Evolutionary conservation across 2,888 invertebrate species (phyloP), one percentile per base, ranked within the genome.

Genomic region (Chesias legatella): DNA sequence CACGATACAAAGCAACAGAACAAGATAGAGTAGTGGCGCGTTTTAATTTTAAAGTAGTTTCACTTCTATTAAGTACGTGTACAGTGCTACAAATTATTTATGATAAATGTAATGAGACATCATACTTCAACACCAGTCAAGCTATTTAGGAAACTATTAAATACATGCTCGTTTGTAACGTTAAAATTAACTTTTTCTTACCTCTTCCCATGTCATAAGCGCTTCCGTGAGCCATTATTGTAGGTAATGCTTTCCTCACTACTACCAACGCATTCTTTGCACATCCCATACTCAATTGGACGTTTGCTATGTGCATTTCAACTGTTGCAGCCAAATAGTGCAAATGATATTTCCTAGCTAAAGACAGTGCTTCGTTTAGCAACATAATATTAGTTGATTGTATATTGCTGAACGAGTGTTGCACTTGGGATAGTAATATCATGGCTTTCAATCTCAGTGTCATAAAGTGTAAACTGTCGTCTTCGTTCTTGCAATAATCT

Each of bases 181-280:
- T n/a, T n/a, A 17, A 17, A 17, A 17, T 3, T 17, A 17, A n/a
- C n/a, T n/a, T 17, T 17, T 17, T 2, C 13, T 56, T 65, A 88
- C 89, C 93, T 79, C 94, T 91, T 1, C 94, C 96, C 63, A 93
- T 91, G 71, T 97, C 96, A 59, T 93, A 95, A 10, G 92, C 88
- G 8, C 94, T 94, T 1, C 96, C 96, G 65, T 96, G 94, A 0
- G 95, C 92, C 70, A 96, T 90, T 31, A 96, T 90, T 20, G 90
- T 89, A 5, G 93, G 90, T 60, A 95, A 89, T 38, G 93, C 91
- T 72, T 91, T 90, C 52, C 94, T 92, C 0, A 94, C 89, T 7
- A 94, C 83, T 48, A 89, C 85, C 39, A 95, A 74, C 0, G 96
- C 95, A 71, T 95, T 95, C 47, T 91, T 90, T 0, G 94, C 92